phyloP scores from a whole-genome alignment of 2,113 vertebrate genomes.

The Hippopotamus amphibius region DNA sequence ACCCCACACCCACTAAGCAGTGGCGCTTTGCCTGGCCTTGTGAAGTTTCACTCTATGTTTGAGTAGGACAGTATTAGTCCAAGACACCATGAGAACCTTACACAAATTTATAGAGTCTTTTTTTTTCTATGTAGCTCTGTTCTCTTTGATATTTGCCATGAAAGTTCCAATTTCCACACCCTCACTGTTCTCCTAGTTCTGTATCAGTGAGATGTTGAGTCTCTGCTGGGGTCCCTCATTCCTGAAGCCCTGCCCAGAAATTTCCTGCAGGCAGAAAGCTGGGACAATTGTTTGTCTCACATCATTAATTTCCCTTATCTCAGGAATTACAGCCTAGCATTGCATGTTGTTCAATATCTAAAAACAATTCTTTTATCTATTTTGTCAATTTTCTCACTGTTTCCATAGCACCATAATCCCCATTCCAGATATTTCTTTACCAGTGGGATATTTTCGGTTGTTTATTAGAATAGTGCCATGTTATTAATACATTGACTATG shows the following conservation, averaged over 20 bases:
- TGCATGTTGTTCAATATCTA: neutral
- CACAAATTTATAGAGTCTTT: neutral
- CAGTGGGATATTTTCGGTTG: neutral
- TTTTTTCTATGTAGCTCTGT: neutral
- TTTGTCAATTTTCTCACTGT: neutral
- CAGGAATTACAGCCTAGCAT: neutral
- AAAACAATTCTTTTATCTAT: neutral
- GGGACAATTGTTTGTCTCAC: neutral
- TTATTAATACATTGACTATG: neutral
- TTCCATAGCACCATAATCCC: neutral
- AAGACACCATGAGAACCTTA: too few species aligned
- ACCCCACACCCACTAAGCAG: too few species aligned
- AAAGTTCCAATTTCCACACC: neutral
- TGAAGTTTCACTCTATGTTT: too few species aligned
- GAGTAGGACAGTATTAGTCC: neutral
- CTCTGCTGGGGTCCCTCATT: neutral
- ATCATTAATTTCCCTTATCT: neutral
- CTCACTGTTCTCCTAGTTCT: neutral
- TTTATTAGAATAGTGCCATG: neutral
- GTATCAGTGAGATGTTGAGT: fast-evolving
- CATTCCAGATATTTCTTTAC: neutral
- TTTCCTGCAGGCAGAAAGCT: neutral
- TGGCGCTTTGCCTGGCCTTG: neutral
- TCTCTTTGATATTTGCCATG: neutral
- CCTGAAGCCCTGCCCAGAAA: neutral